A percentile compares a stretch with the other conserved stretches of the same genome.
phyloP scores from a whole-genome alignment of 2,888 invertebrate species.

The Odontothrips loti region DNA sequence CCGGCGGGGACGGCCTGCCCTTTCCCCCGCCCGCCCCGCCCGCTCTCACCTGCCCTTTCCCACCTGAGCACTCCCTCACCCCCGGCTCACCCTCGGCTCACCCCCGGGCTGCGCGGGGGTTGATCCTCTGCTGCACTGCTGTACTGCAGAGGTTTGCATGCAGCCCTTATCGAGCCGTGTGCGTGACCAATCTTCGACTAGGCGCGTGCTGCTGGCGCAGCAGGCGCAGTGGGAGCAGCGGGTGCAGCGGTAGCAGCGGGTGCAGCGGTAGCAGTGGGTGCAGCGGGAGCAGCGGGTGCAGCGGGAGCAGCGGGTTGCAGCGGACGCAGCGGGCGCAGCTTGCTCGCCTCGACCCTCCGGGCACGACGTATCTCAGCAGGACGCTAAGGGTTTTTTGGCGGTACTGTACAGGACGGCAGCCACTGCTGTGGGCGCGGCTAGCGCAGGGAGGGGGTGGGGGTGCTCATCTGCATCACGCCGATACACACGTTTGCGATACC shows the following conservation, averaged over 20 bases:
- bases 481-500: not conserved
- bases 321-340: too few species aligned
- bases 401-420: too few species aligned
- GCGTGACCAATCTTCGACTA: conserved; percentile 15
- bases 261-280: too few species aligned
- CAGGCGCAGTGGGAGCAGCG: too few species aligned
- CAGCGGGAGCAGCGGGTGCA: too few species aligned
- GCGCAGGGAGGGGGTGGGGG: not conserved
- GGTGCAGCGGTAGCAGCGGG: too few species aligned
- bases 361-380: too few species aligned
- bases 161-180: conserved; percentile 10
- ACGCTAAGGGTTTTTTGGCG: too few species aligned
- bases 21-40: not conserved
- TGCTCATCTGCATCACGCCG: conserved; percentile 7
- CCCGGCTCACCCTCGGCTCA: not conserved
- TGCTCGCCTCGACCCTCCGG: too few species aligned
- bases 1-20: not conserved
- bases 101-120: too few species aligned
- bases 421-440: too few species aligned
- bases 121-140: not conserved
- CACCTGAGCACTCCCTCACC: not conserved
- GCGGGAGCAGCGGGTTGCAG: too few species aligned
- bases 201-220: not conserved
- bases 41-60: not conserved
- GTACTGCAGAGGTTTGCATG: conserved; percentile 14